These are phyloP conservation scores for Pseudobourletiella spinata DNA, from an alignment of 1,140 invertebrate genomes.

Conservation along the genomic window DNA sequence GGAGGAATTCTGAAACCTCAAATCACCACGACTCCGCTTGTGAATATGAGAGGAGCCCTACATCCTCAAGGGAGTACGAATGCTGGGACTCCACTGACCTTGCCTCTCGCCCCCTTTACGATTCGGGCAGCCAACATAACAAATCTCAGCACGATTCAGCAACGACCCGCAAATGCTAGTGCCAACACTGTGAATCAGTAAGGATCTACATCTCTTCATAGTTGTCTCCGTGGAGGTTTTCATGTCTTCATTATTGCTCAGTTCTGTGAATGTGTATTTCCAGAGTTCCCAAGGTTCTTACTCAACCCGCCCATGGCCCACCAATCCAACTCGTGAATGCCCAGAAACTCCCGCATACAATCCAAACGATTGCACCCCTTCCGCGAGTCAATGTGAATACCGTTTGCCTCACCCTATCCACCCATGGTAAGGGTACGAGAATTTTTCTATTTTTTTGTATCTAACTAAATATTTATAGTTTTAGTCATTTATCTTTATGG, in stretches of 20 bases:
- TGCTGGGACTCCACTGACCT: conserved; percentile 7
- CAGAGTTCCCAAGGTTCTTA: conserved; percentile 30
- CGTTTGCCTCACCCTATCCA: conserved; percentile 28
- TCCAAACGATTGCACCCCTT: conserved; percentile 28
- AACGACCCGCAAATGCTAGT: conserved; percentile 18
- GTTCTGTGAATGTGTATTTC: too few species aligned
- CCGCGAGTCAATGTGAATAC: conserved; percentile 19
- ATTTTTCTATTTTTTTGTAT: too few species aligned
- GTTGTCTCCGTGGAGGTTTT: background rate
- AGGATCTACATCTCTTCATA: conserved; percentile 1
- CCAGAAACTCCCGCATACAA: conserved; percentile 28
- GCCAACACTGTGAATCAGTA: conserved; percentile 25
- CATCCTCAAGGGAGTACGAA: conserved; percentile 16
- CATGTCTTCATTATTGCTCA: too few species aligned
- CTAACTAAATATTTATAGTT: background rate
- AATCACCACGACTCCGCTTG: conserved; percentile 26
- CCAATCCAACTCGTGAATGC: conserved; percentile 34
- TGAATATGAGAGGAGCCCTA: conserved; percentile 21
- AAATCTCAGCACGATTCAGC: conserved; percentile 24
- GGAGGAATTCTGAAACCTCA: conserved; percentile 26
- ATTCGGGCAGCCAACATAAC: conserved; percentile 27
- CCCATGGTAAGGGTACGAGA: conserved; percentile 28
- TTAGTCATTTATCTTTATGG: too few species aligned
- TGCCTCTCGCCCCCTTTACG: conserved; percentile 28
- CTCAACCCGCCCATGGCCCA: conserved; percentile 36